phyloP scores from a whole-genome alignment of 2,888 invertebrate species.

The Amblyjoppa proteus region DNA sequence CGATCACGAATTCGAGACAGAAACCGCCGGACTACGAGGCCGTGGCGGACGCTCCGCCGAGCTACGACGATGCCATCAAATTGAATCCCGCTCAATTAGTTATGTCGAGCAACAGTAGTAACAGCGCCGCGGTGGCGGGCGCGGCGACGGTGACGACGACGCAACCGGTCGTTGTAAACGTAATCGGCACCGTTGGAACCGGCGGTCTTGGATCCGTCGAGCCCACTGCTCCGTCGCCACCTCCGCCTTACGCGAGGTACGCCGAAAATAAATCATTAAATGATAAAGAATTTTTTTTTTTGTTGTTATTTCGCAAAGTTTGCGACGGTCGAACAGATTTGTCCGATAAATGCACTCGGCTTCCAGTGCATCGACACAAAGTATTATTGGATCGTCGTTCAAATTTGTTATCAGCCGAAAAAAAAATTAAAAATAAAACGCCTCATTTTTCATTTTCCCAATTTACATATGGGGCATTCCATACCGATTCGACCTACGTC shows the following conservation, averaged over 20 bases:
- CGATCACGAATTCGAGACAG: constrained; percentile 87
- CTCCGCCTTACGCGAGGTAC: constrained; percentile 83
- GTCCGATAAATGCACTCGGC: no score
- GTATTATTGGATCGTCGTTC: no score
- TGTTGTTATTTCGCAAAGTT: no score
- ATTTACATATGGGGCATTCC: no score
- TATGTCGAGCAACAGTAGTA: constrained; percentile 74
- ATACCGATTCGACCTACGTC: no score
- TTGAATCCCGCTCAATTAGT: constrained; percentile 88
- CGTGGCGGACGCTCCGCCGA: constrained; percentile 89
- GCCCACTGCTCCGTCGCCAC: constrained; percentile 78
- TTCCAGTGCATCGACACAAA: no score
- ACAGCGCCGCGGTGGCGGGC: constrained; percentile 68
- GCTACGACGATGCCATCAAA: constrained; percentile 91
- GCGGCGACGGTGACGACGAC: constrained; percentile 37
- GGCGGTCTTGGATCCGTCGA: constrained; percentile 73
- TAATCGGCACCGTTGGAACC: constrained; percentile 73
- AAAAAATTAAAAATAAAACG: no score
- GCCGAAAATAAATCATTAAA: neutral
- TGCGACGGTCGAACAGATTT: no score
- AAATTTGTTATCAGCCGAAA: no score
- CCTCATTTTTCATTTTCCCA: no score
- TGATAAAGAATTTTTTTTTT: no score
- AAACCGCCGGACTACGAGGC: constrained; percentile 91
- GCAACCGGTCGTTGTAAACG: constrained; percentile 66